phyloP scores from a whole-genome alignment of 2,888 invertebrate genomes.

The Gymnocheta viridis region DNA sequence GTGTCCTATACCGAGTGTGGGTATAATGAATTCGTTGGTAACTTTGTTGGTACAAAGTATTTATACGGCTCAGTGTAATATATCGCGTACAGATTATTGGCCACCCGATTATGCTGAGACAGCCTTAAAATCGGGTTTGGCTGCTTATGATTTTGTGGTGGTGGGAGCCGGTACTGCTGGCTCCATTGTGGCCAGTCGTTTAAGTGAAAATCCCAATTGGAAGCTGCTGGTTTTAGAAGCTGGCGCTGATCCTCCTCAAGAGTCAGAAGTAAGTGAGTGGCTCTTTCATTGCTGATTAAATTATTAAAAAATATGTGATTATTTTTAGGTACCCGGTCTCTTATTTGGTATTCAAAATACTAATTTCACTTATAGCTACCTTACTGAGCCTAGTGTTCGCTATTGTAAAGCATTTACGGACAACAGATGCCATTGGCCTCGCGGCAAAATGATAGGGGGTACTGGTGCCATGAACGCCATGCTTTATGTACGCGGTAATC shows the following conservation, averaged over 20 bases:
- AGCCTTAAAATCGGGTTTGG: slow-evolving; percentile 76
- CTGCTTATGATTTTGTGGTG: slow-evolving; percentile 80
- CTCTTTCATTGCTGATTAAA: too few relatives aligned
- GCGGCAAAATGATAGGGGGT: slow-evolving; percentile 86
- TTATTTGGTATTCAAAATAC: slow-evolving; percentile 71
- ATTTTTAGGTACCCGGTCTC: slow-evolving; percentile 70
- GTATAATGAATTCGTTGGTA: slow-evolving; percentile 82
- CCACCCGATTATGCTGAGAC: slow-evolving; percentile 82
- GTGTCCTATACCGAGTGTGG: slow-evolving; percentile 73
- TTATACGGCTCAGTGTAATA: slow-evolving; percentile 84
- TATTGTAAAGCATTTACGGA: slow-evolving; percentile 71
- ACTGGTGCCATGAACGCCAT: slow-evolving; percentile 85
- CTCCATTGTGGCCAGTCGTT: slow-evolving; percentile 82
- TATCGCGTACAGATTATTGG: slow-evolving; percentile 83
- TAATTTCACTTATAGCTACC: slow-evolving; percentile 72
- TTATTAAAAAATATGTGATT: too few relatives aligned
- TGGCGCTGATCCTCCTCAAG: slow-evolving; percentile 82
- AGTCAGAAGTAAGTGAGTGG: slow-evolving; percentile 78
- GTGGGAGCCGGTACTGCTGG: slow-evolving; percentile 83
- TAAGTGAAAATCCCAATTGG: slow-evolving; percentile 82
- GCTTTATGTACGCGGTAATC: slow-evolving; percentile 85
- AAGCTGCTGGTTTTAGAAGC: slow-evolving; percentile 83
- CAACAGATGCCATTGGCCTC: slow-evolving; percentile 82
- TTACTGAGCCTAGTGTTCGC: slow-evolving; percentile 71
- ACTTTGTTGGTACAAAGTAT: slow-evolving; percentile 83